Percentiles rank a stretch among this genome's conserved stretches.
These are phyloP conservation scores for Chelonus insularis DNA, from an alignment of 1,140 invertebrate genomes.

Conservation along the genomic window DNA sequence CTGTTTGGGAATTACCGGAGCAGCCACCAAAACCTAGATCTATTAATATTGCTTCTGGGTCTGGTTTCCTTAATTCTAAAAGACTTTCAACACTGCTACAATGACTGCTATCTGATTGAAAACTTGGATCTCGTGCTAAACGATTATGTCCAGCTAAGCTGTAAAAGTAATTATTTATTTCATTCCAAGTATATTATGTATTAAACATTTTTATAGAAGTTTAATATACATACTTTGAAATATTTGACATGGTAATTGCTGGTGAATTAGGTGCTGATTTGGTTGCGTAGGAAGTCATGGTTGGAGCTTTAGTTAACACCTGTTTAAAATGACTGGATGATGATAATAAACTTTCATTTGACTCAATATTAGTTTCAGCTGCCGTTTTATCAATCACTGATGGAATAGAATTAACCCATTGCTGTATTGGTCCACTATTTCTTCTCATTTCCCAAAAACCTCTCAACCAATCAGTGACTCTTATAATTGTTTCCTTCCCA, in stretches of 20 bases:
- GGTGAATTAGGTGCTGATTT: slow-evolving; percentile 49
- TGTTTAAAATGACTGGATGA: neutral
- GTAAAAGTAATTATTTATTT: neutral
- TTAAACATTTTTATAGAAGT: neutral
- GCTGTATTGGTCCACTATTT: slow-evolving; percentile 51
- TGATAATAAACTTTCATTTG: slow-evolving; percentile 2
- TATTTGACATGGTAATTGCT: slow-evolving; percentile 39
- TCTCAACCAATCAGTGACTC: slow-evolving; percentile 52
- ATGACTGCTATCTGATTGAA: slow-evolving; percentile 73
- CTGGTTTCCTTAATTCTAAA: slow-evolving; percentile 70
- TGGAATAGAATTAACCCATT: slow-evolving; percentile 60
- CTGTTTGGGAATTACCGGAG: slow-evolving; percentile 42
- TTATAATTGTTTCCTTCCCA: slow-evolving; percentile 49
- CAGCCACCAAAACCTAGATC: slow-evolving; percentile 68
- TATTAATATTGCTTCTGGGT: slow-evolving; percentile 75
- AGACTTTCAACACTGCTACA: slow-evolving; percentile 76
- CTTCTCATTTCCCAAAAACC: slow-evolving; percentile 57
- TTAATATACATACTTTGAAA: slow-evolving; percentile 38
- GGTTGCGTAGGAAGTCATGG: slow-evolving; percentile 50
- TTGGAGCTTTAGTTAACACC: slow-evolving; percentile 29
- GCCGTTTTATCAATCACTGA: slow-evolving; percentile 37
- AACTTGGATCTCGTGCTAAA: slow-evolving; percentile 63
- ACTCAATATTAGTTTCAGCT: slow-evolving; percentile 7
- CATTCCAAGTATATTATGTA: neutral
- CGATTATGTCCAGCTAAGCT: slow-evolving; percentile 39